phyloP scores from a whole-genome alignment of 2,797 vertebrate species.

The Microctenopoma lineatum region DNA sequence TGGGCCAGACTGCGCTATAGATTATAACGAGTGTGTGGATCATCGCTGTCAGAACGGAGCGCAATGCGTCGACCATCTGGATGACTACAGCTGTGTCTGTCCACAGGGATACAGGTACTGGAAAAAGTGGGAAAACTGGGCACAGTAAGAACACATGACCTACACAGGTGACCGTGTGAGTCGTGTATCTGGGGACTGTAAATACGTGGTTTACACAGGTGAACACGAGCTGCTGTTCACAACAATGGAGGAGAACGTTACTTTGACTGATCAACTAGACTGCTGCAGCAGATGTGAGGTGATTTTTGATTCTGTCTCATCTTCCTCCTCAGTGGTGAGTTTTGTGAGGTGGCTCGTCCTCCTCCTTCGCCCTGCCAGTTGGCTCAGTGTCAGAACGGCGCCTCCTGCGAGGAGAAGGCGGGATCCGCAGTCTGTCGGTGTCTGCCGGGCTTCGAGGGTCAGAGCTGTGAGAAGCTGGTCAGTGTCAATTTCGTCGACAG shows the following conservation, averaged over 20 bases:
- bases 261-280: too few species aligned
- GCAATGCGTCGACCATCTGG: slow-evolving; percentile 87
- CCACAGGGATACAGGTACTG: slow-evolving; percentile 71
- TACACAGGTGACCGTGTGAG: too few species aligned
- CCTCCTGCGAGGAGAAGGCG: slow-evolving; percentile 85
- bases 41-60: slow-evolving; percentile 91
- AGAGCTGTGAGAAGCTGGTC: slow-evolving; percentile 92
- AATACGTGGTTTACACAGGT: too few species aligned
- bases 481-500: slow-evolving; percentile 95
- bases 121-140: neutral
- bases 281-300: neutral
- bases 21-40: slow-evolving; percentile 88
- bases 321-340: slow-evolving; percentile 84
- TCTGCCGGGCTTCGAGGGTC: slow-evolving; percentile 90
- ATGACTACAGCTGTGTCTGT: slow-evolving; percentile 91
- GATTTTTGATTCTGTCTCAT: neutral
- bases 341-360: slow-evolving; percentile 86
- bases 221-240: too few species aligned
- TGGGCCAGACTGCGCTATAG: slow-evolving; percentile 89
- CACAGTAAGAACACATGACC: neutral
- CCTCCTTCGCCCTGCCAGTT: slow-evolving; percentile 84
- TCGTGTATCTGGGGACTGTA: neutral
- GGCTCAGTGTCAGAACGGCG: slow-evolving; percentile 90
- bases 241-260: too few species aligned
- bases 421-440: slow-evolving; percentile 89